Percentiles rank a stretch among this genome's conserved stretches.
These are phyloP conservation scores for Calameuta pallipes DNA, from an alignment of 2,888 invertebrate species.

Conservation along the genomic window DNA sequence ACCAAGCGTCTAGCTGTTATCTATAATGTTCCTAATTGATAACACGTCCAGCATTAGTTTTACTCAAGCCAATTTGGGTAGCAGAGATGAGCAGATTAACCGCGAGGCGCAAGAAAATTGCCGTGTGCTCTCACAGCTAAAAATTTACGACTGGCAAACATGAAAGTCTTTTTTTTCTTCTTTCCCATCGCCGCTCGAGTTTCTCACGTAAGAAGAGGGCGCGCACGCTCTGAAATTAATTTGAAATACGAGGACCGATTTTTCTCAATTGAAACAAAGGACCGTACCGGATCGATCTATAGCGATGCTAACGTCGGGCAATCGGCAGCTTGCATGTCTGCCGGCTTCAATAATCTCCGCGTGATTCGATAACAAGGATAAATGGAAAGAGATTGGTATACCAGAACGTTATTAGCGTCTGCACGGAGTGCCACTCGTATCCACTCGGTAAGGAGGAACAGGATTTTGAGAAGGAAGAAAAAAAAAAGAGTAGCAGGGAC, in stretches of 20 bases:
- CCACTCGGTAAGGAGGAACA: not conserved
- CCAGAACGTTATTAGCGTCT: slow-evolving; percentile 33
- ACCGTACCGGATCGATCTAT: slow-evolving; percentile 27
- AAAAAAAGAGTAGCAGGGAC: slow-evolving; percentile 14
- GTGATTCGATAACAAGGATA: slow-evolving; percentile 31
- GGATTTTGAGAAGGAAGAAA: slow-evolving; percentile 11
- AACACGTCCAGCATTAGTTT: slow-evolving; percentile 55
- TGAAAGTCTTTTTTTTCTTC: slow-evolving; percentile 42
- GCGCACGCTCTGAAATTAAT: slow-evolving; percentile 30
- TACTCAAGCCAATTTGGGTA: slow-evolving; percentile 53
- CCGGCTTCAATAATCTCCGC: slow-evolving; percentile 21
- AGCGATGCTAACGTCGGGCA: slow-evolving; percentile 1
- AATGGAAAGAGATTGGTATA: slow-evolving; percentile 7
- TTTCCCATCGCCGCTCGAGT: slow-evolving; percentile 17
- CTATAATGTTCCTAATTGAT: slow-evolving; percentile 52
- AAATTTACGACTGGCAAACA: slow-evolving; percentile 52
- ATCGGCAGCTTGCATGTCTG: slow-evolving; percentile 14
- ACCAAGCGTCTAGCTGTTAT: slow-evolving; percentile 33
- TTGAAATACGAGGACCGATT: slow-evolving; percentile 9
- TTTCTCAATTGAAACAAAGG: slow-evolving; percentile 18
- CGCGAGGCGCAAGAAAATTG: slow-evolving; percentile 47
- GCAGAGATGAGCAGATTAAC: slow-evolving; percentile 52
- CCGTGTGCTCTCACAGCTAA: slow-evolving; percentile 36
- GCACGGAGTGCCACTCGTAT: slow-evolving; percentile 25
- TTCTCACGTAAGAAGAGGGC: slow-evolving; percentile 18